Evolutionary conservation across 1,140 invertebrate species (phyloP), one percentile per base, ranked within the genome.

Genomic region (Eueides isabella): DNA sequence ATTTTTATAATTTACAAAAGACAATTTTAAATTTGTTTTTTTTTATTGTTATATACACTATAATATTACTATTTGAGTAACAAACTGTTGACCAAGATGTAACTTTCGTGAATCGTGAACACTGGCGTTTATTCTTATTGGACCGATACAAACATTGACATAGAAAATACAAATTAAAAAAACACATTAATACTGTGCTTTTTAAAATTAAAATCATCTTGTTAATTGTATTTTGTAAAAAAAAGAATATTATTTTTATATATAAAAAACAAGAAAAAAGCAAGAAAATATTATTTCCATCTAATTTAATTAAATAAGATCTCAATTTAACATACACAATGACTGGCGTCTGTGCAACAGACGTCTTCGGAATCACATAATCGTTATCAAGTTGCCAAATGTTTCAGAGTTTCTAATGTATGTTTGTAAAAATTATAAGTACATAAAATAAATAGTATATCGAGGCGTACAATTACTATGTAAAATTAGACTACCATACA

Each of bases 331-430:
- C 41, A 55, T 23, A 55, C 48, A 55, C 48, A 26, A 23, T 55
- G 41, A 48, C 48, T 55, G 48, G 48, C 48, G 48, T 55, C 48
- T 23, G 48, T 55, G 12, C 11, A n/a, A 55, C 48, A 23, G 48
- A 12, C 48, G 48, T 55, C 48, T 9, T 55, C 48, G 48, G 48
- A 55, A 26, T 55, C 48, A 26, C 48, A 23, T 23, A 26, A 55
- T 55, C 48, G 23, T 55, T 55, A 55, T 55, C 48, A 55, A 55
- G 48, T 55, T 55, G 48, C 48, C 48, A 55, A 55, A 55, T 55
- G 48, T 55, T 55, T 26, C 48, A 55, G 48, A 55, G 48, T 55
- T n/a, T 26, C 48, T 55, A 55, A 55, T 55, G 48, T 55, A 55
- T 55, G 48, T 55, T 26, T 55, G 48, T 55, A 55, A 55, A 55